Base-by-base conservation (phyloP, 37 sponge, comb jelly and placozoan genomes). In the Mnemiopsis leidyi region DNA sequence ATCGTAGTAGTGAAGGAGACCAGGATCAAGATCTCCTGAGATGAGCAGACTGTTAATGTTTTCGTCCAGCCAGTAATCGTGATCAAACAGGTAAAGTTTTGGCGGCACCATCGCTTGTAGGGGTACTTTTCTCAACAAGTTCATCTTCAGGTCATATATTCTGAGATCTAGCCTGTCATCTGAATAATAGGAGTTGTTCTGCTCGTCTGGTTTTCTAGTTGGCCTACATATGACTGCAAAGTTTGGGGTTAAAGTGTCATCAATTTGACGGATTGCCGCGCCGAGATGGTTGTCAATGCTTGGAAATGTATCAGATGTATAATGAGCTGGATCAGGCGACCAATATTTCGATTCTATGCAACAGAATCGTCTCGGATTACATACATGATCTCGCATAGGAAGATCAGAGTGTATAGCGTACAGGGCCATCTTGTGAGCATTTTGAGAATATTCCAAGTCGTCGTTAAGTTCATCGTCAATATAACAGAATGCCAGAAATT, bases 21-120 rank as follows among this genome's bases (percentile, higher is more conserved):
- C 73, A 23, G 73, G 73, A 20, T 28, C 23, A 16, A 69, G 21
- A 25, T 69, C 73, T 3, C 73, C 73, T 69, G 73, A 21, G 2
- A 69, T 69, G 23, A 69, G 9, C 73, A 69, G n/a, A 25, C 28
- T 28, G 29, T 69, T 21, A 25, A 25, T n/a, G 21, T 69, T 16
- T 25, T 69, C 73, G n/a, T 69, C 73, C 29, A 69, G 3, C 73
- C 73, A 69, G n/a, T 69, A 69, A 25, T 69, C 73, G 73, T 69
- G 73, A 3, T 69, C 73, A 20, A 69, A 69, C 2, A 69, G n/a
- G 2, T 21, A 21, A 69, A 28, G 29, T 25, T 69, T 1, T 1
- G 73, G 73, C n/a, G 73, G 73, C 1, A 69, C 73, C 28, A 69
- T 69, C 2, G 24, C 1, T 20, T 69, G 73, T 25, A 69, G 73